Evolutionary conservation across 2,113 vertebrate species (phyloP).

Genomic region (Lepidothrix coronata): DNA sequence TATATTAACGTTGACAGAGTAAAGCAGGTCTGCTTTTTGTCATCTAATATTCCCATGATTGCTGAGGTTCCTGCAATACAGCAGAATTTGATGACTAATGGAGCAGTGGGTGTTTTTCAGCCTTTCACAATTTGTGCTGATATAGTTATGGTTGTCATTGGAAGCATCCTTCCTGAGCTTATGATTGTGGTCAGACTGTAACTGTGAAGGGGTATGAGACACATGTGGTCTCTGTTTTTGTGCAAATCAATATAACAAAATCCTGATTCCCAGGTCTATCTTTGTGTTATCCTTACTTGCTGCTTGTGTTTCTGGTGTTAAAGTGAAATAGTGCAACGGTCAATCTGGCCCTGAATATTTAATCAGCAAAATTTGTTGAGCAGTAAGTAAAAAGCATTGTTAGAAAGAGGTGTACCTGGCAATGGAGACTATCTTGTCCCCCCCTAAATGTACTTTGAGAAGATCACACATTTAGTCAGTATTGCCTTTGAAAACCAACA

Average conservation of each 20-base stretch:
- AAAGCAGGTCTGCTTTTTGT: slow-evolving; percentile 23
- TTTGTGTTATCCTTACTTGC: not conserved
- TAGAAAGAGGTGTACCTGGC: not conserved
- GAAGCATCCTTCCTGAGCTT: not conserved
- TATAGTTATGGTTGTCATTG: not conserved
- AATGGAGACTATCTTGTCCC: not conserved
- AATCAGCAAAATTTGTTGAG: not conserved
- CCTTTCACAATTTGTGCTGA: not conserved
- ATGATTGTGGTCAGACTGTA: not conserved
- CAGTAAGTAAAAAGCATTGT: not conserved
- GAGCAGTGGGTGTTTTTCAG: not conserved
- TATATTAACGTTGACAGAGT: not conserved
- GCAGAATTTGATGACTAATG: slow-evolving; percentile 17
- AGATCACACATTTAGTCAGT: not conserved
- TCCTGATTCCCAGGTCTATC: not conserved
- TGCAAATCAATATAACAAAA: not conserved
- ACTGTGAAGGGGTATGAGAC: not conserved
- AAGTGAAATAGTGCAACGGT: not conserved
- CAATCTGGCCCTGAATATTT: not conserved
- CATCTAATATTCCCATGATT: not conserved
- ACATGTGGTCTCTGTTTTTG: not conserved
- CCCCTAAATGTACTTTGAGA: not conserved
- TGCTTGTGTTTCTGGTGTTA: not conserved
- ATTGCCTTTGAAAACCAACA: not conserved
- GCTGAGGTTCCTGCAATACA: not conserved